A percentile compares a stretch with the other conserved stretches of the same genome.
phyloP scores from a whole-genome alignment of 2,888 invertebrate genomes.

The Amiota mariae region DNA sequence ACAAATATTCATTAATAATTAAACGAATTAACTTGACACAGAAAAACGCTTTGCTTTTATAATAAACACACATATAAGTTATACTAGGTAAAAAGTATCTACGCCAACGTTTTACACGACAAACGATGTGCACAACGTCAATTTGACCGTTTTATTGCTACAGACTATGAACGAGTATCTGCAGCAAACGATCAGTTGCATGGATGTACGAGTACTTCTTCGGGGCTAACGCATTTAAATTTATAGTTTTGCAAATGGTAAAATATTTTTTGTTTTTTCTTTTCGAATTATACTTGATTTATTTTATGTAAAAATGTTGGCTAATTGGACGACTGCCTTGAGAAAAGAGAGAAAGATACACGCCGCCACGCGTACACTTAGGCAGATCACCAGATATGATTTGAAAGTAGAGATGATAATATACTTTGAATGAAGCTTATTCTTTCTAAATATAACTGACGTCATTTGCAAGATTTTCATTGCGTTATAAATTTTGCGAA shows the following conservation, averaged over 20 bases:
- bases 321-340: background rate
- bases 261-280: too few species aligned
- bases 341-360: too few species aligned
- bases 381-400: background rate
- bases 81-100: background rate
- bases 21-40: conserved; percentile 48
- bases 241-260: conserved; percentile 25
- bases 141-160: conserved; percentile 12
- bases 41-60: conserved; percentile 28
- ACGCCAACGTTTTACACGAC: background rate
- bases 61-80: background rate
- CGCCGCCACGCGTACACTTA: conserved; percentile 13
- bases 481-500: conserved; percentile 18
- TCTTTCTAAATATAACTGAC: conserved; percentile 25
- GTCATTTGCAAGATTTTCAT: conserved; percentile 36
- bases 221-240: background rate
- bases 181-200: background rate
- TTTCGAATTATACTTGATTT: conserved; percentile 3
- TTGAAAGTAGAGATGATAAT: background rate
- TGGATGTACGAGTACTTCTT: background rate
- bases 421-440: background rate
- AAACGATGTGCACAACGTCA: conserved; percentile 5
- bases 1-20: conserved; percentile 28
- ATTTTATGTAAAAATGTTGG: background rate
- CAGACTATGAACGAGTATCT: background rate